phyloP scores from a whole-genome alignment of 2,797 vertebrate species.

The Neomorphus geoffroyi region DNA sequence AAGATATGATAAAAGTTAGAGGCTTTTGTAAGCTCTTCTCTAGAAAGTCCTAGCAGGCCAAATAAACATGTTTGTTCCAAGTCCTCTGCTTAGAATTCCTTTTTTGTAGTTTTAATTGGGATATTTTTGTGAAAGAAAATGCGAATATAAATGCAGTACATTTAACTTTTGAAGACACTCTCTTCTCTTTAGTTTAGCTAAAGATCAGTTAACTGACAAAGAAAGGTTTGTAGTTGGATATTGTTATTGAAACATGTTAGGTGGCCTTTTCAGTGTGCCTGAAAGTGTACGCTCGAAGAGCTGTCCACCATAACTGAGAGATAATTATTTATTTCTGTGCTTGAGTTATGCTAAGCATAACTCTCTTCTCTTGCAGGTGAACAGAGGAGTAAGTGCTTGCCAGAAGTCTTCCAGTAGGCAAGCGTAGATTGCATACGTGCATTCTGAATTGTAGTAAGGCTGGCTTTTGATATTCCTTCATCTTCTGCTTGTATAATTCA shows the following conservation, averaged over 20 bases:
- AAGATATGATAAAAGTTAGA: neutral
- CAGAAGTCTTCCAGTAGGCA: neutral
- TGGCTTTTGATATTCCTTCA: neutral
- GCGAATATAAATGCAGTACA: neutral
- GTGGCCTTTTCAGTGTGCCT: neutral
- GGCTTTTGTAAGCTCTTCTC: neutral
- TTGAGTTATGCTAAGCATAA: neutral
- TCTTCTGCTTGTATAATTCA: constrained; percentile 33
- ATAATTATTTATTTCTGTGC: neutral
- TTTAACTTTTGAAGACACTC: neutral
- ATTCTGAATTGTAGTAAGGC: neutral
- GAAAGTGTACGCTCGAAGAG: neutral
- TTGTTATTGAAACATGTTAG: neutral
- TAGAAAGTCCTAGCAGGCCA: neutral
- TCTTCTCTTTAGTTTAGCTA: neutral
- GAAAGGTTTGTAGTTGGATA: neutral
- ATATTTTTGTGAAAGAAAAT: neutral
- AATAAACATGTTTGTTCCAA: neutral
- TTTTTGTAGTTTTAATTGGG: neutral
- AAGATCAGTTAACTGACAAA: neutral
- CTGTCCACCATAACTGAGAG: neutral
- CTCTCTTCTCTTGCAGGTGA: neutral
- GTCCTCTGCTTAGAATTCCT: neutral
- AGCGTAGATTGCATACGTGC: neutral
- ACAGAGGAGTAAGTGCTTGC: neutral